A percentile compares a stretch with the other conserved stretches of the same genome.
Conservation (phyloP, 2,113 vertebrate genomes). For the Cricetomys ansorgei region DNA sequence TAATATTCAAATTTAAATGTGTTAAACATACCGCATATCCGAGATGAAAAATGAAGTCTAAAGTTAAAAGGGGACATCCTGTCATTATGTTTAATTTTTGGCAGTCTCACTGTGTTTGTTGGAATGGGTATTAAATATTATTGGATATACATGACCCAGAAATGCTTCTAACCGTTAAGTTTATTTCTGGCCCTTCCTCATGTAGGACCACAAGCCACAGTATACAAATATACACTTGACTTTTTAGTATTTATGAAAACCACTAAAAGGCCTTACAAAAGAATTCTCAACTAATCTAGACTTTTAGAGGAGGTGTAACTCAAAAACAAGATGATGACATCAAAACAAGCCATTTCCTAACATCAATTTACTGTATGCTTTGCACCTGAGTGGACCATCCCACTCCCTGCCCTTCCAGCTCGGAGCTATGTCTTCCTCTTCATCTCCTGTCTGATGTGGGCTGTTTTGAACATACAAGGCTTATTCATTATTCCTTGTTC, state of each 20-base stretch:
- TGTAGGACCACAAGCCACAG: neutral
- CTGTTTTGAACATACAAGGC: neutral
- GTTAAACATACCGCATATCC: neutral
- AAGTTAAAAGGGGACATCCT: neutral
- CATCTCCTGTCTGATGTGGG: neutral
- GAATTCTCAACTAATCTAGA: neutral
- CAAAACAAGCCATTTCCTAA: neutral
- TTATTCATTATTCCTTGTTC: neutral
- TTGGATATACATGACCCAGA: neutral
- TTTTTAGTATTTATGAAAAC: neutral
- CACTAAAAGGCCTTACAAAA: neutral
- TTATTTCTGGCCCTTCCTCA: neutral
- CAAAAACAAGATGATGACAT: neutral
- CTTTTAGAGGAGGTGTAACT: neutral
- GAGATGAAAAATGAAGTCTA: neutral
- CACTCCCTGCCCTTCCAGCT: neutral
- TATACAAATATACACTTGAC: neutral
- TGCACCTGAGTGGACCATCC: neutral
- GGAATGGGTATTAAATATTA: slow-evolving; percentile 23
- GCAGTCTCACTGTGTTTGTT: neutral
- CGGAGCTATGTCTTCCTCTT: neutral
- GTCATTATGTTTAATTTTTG: neutral
- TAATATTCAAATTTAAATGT: neutral
- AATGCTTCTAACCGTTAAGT: neutral
- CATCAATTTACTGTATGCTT: neutral